Conservation (phyloP, 2,888 invertebrate species). For the Poecilus cupreus region DNA sequence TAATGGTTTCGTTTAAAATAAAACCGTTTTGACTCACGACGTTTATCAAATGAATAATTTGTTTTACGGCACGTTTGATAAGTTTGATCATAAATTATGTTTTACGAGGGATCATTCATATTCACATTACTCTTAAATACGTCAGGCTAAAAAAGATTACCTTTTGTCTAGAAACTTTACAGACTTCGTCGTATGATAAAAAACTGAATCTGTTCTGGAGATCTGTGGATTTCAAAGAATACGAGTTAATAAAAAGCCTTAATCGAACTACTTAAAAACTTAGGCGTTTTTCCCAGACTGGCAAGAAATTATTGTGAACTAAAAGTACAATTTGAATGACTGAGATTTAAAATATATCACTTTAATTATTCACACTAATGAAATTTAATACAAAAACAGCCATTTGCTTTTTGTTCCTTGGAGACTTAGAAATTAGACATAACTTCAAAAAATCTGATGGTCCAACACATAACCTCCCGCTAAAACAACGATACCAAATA, state of each 20-base stretch:
- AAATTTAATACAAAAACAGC: too few species aligned
- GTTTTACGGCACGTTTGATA: background rate
- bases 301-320: background rate
- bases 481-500: too few species aligned
- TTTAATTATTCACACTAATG: too few species aligned
- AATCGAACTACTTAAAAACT: background rate
- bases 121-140: background rate
- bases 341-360: background rate
- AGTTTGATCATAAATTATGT: slow-evolving; percentile 6
- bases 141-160: background rate
- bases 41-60: slow-evolving; percentile 1
- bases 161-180: slow-evolving; percentile 15
- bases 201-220: background rate
- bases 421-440: too few species aligned
- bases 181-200: background rate
- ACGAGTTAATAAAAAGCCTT: background rate
- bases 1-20: background rate
- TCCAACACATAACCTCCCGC: too few species aligned
- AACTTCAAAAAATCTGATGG: too few species aligned
- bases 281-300: background rate
- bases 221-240: slow-evolving; percentile 5
- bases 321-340: too few species aligned
- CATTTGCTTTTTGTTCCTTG: too few species aligned
- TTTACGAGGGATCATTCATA: background rate
- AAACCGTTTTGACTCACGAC: background rate